A percentile compares a stretch with the other conserved stretches of the same genome.
These are phyloP conservation scores for Pontoporia blainvillei DNA, from an alignment of 2,113 vertebrate genomes.

Conservation along the genomic window DNA sequence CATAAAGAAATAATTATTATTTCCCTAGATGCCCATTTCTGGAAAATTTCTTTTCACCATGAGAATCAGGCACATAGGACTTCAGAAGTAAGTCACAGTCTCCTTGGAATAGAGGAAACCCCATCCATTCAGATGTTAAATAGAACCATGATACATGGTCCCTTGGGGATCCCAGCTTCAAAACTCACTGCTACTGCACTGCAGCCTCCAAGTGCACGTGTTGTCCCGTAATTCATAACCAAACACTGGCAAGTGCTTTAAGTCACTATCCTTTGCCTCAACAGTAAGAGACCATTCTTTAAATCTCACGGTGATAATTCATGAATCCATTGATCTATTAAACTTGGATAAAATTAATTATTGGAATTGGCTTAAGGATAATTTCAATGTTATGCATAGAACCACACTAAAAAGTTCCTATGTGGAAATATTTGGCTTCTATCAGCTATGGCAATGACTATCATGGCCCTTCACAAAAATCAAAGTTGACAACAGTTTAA, in stretches of 20 bases:
- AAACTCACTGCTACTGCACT: background rate
- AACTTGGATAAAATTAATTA: background rate
- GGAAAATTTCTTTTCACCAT: background rate
- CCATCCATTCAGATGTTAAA: background rate
- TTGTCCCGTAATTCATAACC: background rate
- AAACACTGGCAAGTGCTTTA: background rate
- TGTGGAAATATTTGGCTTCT: background rate
- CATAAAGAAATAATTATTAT: constrained; percentile 50
- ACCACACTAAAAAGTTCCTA: background rate
- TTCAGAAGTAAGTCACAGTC: constrained; percentile 16
- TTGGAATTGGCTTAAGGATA: background rate
- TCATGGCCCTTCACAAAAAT: background rate
- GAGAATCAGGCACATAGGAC: background rate
- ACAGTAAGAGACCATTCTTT: background rate
- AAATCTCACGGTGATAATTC: background rate
- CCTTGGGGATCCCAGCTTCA: background rate
- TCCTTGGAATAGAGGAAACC: background rate
- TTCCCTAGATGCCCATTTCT: constrained; percentile 43
- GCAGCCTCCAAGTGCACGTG: background rate
- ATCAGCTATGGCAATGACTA: background rate
- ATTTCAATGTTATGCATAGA: constrained; percentile 5
- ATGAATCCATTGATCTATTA: background rate
- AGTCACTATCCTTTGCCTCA: background rate
- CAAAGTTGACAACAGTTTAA: background rate
- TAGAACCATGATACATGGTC: background rate